Conservation (phyloP, 2,797 vertebrate species). For the Pseudochirops cupreus region DNA sequence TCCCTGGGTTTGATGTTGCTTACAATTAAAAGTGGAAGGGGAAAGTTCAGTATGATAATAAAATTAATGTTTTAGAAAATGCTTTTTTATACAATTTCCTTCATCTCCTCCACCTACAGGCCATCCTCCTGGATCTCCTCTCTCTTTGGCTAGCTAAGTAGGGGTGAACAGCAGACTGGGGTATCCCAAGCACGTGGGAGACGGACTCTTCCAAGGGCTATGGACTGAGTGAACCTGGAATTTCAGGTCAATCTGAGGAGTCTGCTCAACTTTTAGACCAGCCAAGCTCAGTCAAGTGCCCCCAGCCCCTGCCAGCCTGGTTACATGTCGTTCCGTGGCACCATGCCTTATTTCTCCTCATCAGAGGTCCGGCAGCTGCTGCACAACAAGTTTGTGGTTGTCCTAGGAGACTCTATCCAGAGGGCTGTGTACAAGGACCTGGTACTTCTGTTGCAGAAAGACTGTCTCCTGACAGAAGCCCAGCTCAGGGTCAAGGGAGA, state of each 20-base stretch:
- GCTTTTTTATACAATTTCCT: background rate
- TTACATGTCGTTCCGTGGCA: slow-evolving; percentile 57
- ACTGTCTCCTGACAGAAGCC: slow-evolving; percentile 82
- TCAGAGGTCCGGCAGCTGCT: slow-evolving; percentile 86
- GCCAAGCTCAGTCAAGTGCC: slow-evolving; percentile 5
- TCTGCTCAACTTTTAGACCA: background rate
- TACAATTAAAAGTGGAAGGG: background rate
- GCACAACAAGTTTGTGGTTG: slow-evolving; percentile 92
- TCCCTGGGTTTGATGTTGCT: background rate
- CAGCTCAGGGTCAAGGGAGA: slow-evolving; percentile 92
- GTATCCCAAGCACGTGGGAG: slow-evolving; percentile 60
- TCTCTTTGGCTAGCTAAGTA: background rate
- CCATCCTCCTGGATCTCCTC: background rate
- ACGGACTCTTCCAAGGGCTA: background rate
- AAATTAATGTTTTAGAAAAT: background rate
- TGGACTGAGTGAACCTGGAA: rapidly evolving
- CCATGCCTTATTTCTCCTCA: slow-evolving; percentile 83
- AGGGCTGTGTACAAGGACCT: slow-evolving; percentile 92
- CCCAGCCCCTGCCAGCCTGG: slow-evolving; percentile 43
- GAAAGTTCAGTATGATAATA: background rate
- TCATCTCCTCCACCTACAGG: background rate
- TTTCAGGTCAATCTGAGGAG: background rate
- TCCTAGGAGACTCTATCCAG: slow-evolving; percentile 93
- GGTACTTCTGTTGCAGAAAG: slow-evolving; percentile 88
- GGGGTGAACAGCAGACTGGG: slow-evolving; percentile 2